Evolutionary conservation across 2,113 vertebrate genomes (phyloP).

Genomic region (Puffinus mauretanicus): DNA sequence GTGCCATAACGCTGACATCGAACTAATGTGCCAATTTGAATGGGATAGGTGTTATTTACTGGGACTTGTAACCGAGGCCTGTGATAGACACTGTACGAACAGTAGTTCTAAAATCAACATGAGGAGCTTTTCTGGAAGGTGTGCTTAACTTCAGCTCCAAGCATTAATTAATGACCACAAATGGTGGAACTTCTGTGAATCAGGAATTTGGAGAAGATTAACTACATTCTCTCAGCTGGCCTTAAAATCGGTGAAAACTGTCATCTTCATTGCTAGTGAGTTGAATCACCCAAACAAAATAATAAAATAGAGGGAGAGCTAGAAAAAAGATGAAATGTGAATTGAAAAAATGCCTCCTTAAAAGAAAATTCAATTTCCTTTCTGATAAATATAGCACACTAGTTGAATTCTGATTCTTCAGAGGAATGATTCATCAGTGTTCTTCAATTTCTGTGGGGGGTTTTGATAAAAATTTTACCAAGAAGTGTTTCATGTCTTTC

Average conservation of each 20-base stretch:
- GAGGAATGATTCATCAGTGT: slow-evolving; percentile 17
- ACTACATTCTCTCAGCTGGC: not conserved
- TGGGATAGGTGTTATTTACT: not conserved
- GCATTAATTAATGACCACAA: not conserved
- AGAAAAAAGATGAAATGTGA: not conserved
- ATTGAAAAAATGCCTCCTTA: not conserved
- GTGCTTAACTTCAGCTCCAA: not conserved
- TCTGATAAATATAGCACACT: not conserved
- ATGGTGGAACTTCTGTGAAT: not conserved
- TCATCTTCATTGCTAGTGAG: not conserved
- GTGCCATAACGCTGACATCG: not conserved
- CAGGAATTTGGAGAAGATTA: not conserved
- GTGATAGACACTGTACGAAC: not conserved
- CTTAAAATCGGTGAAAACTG: not conserved
- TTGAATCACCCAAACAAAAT: not conserved
- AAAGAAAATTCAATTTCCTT: not conserved
- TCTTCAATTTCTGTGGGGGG: not conserved
- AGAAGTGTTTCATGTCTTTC: not conserved
- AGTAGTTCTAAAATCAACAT: not conserved
- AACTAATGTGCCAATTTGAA: not conserved
- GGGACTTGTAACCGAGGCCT: not conserved
- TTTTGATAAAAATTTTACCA: not conserved
- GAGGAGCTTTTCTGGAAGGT: not conserved
- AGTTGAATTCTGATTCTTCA: slow-evolving; percentile 16
- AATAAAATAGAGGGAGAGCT: not conserved